These are phyloP conservation scores for Microtus pennsylvanicus DNA, from an alignment of 2,113 vertebrate species.

Conservation along the genomic window DNA sequence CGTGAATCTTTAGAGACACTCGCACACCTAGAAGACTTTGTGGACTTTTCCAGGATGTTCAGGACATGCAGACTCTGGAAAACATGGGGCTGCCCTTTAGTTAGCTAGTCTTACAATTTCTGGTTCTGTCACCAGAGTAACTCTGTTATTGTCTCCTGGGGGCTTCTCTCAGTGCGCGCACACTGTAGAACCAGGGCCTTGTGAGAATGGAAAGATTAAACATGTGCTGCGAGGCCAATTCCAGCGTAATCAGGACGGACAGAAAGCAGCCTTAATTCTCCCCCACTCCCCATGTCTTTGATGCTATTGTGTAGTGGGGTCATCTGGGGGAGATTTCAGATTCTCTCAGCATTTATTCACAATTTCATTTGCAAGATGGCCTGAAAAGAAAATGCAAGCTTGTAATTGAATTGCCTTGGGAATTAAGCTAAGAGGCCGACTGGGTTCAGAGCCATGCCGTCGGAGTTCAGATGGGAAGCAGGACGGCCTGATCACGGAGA, in stretches of 20 bases:
- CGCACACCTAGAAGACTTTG: neutral
- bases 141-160: neutral
- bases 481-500: neutral
- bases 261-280: constrained; percentile 33
- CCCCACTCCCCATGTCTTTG: neutral
- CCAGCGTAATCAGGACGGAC: neutral
- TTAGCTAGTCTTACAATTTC: neutral
- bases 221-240: neutral
- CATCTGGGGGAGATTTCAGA: constrained; percentile 36
- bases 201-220: neutral
- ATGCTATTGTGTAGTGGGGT: constrained; percentile 48
- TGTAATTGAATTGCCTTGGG: constrained; percentile 32
- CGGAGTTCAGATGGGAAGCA: neutral
- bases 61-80: neutral
- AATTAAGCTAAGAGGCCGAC: neutral
- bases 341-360: constrained; percentile 47
- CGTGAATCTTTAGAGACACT: neutral
- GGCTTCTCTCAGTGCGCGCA: fast-evolving
- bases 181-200: fast-evolving
- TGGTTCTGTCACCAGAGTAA: constrained; percentile 3
- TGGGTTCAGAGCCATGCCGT: neutral
- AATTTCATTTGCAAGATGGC: constrained; percentile 39
- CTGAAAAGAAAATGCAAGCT: constrained; percentile 51
- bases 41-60: neutral
- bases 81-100: neutral